Evolutionary conservation across 2,113 vertebrate species (phyloP).

Genomic region (Miniopterus natalensis): DNA sequence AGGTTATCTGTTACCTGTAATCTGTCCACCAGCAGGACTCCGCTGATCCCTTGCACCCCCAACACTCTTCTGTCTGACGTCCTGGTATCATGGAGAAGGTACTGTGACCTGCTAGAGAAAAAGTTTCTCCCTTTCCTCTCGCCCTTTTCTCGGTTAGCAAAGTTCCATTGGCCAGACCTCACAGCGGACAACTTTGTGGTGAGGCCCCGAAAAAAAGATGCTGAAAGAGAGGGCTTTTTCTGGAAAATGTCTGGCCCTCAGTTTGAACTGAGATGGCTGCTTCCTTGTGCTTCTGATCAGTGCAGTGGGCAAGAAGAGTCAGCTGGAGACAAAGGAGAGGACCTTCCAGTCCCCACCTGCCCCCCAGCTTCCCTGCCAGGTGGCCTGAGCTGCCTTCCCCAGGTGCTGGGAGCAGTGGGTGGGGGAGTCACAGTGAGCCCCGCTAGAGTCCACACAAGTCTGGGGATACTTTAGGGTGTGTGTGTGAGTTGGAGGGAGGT

Average conservation of each 20-base stretch:
- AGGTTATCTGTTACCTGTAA: neutral
- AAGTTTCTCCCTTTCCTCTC: neutral
- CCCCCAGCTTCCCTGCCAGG: too few species aligned
- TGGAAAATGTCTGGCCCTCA: neutral
- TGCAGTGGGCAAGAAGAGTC: neutral
- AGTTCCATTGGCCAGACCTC: neutral
- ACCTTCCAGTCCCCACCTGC: too few species aligned
- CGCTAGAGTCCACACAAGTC: neutral
- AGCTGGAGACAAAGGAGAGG: neutral
- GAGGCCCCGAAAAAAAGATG: neutral
- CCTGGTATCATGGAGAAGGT: neutral
- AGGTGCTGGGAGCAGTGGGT: neutral
- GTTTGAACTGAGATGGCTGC: neutral
- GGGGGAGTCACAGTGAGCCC: neutral
- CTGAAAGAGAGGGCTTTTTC: neutral
- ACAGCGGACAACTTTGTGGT: neutral
- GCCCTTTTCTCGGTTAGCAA: too few species aligned
- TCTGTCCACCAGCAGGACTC: neutral
- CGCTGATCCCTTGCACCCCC: accelerated
- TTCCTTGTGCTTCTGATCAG: neutral
- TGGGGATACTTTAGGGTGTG: neutral
- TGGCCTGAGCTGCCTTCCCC: neutral
- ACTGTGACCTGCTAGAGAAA: neutral
- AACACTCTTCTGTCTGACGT: neutral
- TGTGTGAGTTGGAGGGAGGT: neutral